phyloP scores from a whole-genome alignment of 1,140 invertebrate species.

The Drosophila paulistorum region DNA sequence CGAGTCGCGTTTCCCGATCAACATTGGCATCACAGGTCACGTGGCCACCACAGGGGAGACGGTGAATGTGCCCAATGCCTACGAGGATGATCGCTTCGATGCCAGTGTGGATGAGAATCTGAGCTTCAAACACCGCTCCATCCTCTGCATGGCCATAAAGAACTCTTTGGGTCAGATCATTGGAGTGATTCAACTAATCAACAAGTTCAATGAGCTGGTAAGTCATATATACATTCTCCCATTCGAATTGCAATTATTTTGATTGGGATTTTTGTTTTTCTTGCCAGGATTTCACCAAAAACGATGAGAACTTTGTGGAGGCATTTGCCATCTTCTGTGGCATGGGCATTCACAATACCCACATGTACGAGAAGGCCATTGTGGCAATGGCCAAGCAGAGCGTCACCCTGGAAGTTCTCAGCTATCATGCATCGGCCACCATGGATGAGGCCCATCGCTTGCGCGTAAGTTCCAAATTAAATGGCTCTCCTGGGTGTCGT shows the following conservation, averaged over 20 bases:
- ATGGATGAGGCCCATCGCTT: slow-evolving; percentile 93
- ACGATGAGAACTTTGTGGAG: slow-evolving; percentile 96
- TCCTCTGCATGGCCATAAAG: slow-evolving; percentile 96
- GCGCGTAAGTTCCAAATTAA: slow-evolving; percentile 86
- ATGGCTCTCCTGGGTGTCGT: slow-evolving; percentile 44
- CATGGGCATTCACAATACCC: slow-evolving; percentile 98
- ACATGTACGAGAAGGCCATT: slow-evolving; percentile 97
- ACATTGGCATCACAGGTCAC: slow-evolving; percentile 97
- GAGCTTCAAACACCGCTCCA: slow-evolving; percentile 91
- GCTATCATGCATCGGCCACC: slow-evolving; percentile 97
- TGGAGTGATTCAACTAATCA: slow-evolving; percentile 95
- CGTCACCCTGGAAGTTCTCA: slow-evolving; percentile 96
- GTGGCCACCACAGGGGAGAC: slow-evolving; percentile 98
- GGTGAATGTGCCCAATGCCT: slow-evolving; percentile 94
- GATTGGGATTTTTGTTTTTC: not conserved
- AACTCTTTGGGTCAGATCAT: slow-evolving; percentile 95
- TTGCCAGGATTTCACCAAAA: slow-evolving; percentile 89
- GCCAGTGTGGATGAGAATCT: slow-evolving; percentile 90
- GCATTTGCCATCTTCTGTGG: slow-evolving; percentile 99
- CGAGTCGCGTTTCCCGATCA: slow-evolving; percentile 97
- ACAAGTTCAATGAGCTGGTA: slow-evolving; percentile 94
- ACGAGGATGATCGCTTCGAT: slow-evolving; percentile 96
- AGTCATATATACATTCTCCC: slow-evolving; percentile 21
- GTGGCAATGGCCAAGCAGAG: slow-evolving; percentile 97
- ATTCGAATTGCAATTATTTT: not conserved